phyloP scores from a whole-genome alignment of 2,113 vertebrate species.

The Paralichthys olivaceus region DNA sequence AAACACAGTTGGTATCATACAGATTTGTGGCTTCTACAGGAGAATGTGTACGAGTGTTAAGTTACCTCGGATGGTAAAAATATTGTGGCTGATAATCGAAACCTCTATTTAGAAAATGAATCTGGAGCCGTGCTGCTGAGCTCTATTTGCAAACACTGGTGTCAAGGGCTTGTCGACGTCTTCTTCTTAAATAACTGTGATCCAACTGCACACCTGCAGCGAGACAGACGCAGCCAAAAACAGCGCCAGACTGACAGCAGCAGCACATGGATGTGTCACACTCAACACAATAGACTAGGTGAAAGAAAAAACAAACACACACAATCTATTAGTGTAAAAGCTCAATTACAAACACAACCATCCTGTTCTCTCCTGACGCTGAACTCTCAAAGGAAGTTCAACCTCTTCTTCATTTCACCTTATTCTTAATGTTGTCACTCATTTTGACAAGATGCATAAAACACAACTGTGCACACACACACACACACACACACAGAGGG shows the following conservation, averaged over 20 bases:
- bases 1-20: no score
- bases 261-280: slow-evolving; percentile 1
- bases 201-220: background rate
- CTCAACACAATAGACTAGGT: background rate
- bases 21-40: no score
- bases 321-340: background rate
- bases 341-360: background rate
- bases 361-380: background rate
- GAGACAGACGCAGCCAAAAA: background rate
- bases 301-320: background rate
- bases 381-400: background rate
- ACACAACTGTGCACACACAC: background rate
- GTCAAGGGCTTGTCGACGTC: no score
- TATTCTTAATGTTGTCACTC: background rate
- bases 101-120: no score
- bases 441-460: background rate
- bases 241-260: background rate
- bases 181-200: background rate
- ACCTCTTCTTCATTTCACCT: background rate
- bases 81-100: no score
- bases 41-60: no score
- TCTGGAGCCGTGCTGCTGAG: no score
- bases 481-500: background rate
- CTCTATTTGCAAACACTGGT: no score
- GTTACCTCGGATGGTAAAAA: background rate